Evolutionary conservation across 2,888 invertebrate genomes (phyloP), one percentile per base, ranked within the genome.

Genomic region (Holacanthella duospinosa): DNA sequence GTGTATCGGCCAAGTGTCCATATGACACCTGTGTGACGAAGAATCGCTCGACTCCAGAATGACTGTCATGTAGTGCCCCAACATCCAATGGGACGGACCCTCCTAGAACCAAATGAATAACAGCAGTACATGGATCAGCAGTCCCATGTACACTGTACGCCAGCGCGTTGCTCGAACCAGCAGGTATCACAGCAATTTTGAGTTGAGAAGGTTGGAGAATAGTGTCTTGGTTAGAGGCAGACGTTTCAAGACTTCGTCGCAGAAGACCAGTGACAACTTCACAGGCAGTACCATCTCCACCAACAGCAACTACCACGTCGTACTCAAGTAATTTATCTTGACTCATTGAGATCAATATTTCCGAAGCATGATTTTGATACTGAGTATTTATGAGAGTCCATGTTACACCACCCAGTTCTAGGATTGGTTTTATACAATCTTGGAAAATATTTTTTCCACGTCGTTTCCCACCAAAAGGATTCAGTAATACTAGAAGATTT

Each of bases 251-350:
- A 9, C 68, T 68, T 61, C 72, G 63, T 27, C 64, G 68, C 9
- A 73, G 62, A 3, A 73, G 65, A 12, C 73, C 73, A 56, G 66
- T 73, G 68, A 83, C 75, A 29, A 90, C 80, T 78, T 92, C 92
- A 6, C 88, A 85, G 72, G 89, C 86, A 54, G 90, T 88, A 0
- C 92, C 92, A 77, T 93, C 92, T 0, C 92, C 92, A 1, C 92
- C 92, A 9, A 92, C 86, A 76, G 87, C 87, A 24, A 87, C 85
- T 25, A 90, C 80, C 0, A 86, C 88, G 78, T 86, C 82, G 70
- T 80, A 71, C 26, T 68, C 66, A 3, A 66, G 66, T 29, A 71
- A 62, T 58, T 70, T 66, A n/a, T 66, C 65, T 29, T 67, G 71
- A 74, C 70, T 77, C 80, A 76, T 85, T 83, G 65, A 84, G 76